A percentile compares a stretch with the other conserved stretches of the same genome.
phyloP scores from a whole-genome alignment of 2,888 invertebrate species.

The Amblyjoppa fuscipennis region DNA sequence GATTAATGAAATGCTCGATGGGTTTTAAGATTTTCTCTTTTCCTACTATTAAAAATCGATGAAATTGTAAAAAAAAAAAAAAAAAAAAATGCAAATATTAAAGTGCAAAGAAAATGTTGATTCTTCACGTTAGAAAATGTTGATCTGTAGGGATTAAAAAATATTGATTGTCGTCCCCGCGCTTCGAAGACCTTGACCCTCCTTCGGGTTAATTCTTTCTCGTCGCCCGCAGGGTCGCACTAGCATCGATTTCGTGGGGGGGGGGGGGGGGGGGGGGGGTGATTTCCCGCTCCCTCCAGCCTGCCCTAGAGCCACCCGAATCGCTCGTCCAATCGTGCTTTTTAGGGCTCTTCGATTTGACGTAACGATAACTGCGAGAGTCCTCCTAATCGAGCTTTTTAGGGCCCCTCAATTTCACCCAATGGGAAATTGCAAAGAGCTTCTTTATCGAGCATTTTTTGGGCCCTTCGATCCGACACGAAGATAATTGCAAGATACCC shows the following conservation, averaged over 20 bases:
- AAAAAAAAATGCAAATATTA: neutral
- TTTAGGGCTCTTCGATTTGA: no score
- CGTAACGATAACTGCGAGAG: no score
- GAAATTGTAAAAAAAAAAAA: no score
- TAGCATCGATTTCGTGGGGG: slow-evolving; percentile 73
- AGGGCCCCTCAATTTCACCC: no score
- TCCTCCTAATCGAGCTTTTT: no score
- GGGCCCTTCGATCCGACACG: no score
- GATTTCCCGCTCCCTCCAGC: neutral
- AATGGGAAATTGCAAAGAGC: no score
- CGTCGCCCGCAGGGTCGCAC: slow-evolving; percentile 62
- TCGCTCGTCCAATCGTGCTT: neutral
- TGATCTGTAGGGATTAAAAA: neutral
- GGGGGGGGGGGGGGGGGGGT: slow-evolving; percentile 50
- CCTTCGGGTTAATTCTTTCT: slow-evolving; percentile 27
- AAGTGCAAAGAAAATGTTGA: neutral
- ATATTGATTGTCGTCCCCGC: neutral
- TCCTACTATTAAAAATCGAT: no score
- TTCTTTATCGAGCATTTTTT: no score
- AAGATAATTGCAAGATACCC: no score
- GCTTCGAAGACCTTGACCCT: slow-evolving; percentile 73
- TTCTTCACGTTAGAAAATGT: neutral
- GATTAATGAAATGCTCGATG: no score
- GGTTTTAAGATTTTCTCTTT: no score
- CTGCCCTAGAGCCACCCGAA: neutral